Evolutionary conservation across 2,888 invertebrate species (phyloP), one percentile per base, ranked within the genome.

Genomic region (Imbricaverruca yamaguchii): DNA sequence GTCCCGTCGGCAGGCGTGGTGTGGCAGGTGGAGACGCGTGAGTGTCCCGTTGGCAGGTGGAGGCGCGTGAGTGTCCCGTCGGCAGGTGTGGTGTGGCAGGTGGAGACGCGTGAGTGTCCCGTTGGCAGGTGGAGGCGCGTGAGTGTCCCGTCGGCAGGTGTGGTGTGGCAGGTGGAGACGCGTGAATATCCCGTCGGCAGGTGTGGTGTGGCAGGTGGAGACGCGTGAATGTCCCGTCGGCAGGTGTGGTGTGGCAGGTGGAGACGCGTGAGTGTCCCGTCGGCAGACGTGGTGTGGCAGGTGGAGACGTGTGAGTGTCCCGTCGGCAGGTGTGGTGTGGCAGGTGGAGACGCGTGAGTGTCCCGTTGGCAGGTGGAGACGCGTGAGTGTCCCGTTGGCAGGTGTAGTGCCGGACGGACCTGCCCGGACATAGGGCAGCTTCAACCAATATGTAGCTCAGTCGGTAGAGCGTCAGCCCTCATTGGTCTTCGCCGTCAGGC

Each of bases 161-260:
- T 91, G 7, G 90, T 92, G 0, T 88, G 89, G 81, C 87, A 88
- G 74, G 92, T 92, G 84, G 87, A 74, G 53, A 74, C 53, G 18
- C 74, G 74, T 74, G 53, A 74, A 53, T 53, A 15, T 7, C n/a
- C n/a, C n/a, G n/a, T n/a, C n/a, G n/a, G n/a, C n/a, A n/a, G n/a
- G n/a, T n/a, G n/a, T 91, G 7, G 90, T 92, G 0, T 88, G 89
- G 81, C 87, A 88, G 74, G 92, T 92, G 84, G 87, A 74, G 53
- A 74, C 53, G 18, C 74, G 74, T 74, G 53, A 74, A 53, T 53
- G 39, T 7, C n/a, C n/a, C n/a, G n/a, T n/a, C n/a, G n/a, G n/a
- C n/a, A n/a, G n/a, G n/a, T n/a, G n/a, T 91, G 7, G 90, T 92
- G 0, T 88, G 89, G 81, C 87, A 88, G 74, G 92, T 92, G 84